These are phyloP conservation scores for Trichomalopsis sarcophagae DNA, from an alignment of 1,140 invertebrate species.

Conservation along the genomic window DNA sequence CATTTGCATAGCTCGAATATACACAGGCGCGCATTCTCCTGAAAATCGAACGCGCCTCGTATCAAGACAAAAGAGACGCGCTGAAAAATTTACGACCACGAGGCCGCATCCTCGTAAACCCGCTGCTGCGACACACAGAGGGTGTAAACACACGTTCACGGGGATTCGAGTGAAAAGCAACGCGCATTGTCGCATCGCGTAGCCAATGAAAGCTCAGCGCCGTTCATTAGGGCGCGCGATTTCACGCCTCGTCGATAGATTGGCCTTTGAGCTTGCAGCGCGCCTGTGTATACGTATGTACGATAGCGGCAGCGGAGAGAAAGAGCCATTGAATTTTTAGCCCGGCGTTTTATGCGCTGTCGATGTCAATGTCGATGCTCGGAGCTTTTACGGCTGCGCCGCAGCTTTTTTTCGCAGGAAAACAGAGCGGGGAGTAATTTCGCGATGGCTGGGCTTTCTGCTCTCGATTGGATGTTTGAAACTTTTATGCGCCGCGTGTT, in stretches of 20 bases:
- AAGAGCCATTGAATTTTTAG: not conserved
- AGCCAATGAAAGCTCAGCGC: not conserved
- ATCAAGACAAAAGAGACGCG: constrained; percentile 26
- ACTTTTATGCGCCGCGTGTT: not conserved
- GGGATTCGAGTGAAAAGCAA: not conserved
- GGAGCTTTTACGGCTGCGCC: not conserved
- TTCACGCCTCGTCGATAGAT: not conserved
- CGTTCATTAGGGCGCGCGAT: not conserved
- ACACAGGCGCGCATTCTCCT: too few relatives aligned
- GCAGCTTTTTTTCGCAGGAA: not conserved
- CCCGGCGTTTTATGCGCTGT: not conserved
- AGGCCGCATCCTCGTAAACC: too few relatives aligned
- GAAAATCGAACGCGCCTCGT: not conserved
- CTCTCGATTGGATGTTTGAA: not conserved
- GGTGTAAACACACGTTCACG: not conserved
- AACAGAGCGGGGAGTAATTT: not conserved
- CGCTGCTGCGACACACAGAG: not conserved
- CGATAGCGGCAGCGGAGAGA: too few relatives aligned
- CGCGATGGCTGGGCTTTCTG: not conserved
- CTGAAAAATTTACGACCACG: constrained; percentile 26
- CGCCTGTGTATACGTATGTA: too few relatives aligned
- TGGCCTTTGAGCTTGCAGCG: constrained; percentile 2
- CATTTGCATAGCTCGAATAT: too few relatives aligned
- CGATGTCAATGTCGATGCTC: not conserved
- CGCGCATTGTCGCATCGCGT: not conserved